Base-by-base conservation (phyloP, 1,140 invertebrate species). In the Euura lappo region DNA sequence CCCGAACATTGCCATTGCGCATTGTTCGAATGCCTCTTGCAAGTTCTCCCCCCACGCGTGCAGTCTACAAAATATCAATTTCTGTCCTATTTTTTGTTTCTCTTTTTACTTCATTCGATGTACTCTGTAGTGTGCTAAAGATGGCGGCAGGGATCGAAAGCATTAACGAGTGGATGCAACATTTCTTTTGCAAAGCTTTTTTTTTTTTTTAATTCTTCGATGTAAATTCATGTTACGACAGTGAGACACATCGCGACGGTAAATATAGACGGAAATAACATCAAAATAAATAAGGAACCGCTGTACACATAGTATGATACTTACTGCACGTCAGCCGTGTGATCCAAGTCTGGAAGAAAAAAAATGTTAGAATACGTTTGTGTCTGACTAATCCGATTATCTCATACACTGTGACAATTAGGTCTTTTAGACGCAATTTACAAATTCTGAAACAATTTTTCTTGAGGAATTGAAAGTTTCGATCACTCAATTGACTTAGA, bases 271-370 rank as follows among this genome's bases (percentile, higher is more conserved):
- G 28, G 28, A 44, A 64, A 51, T 8, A 44, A 69, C 65, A 65
- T 71, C 42, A 65, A 71, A 11, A 44, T 47, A 51, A 75, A 71
- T 71, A 72, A 73, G 77, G 60, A 70, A 47, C 45, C 69, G 72
- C 6, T 3, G 2, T 1, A 64, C 66, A 74, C 68, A 66, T 51
- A 10, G 71, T 46, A 10, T 70, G 64, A 67, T 79, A 93, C 95
- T 95, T 91, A 97, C 95, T 99, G 98, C 44, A 99, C 95, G 89
- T 99, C 98, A 3, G 98, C 97, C 45, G 98, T 97, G 82, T 99
- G 97, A 83, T 99, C 98, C 80, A 99, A 89, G 92, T 99, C 96
- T 98, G 89, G 73, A 93, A 93, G 79, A 81, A 82, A 80, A 73
- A 80, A 79, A 71, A 72, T 67, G 79, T 60, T 60, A 3, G 28